A percentile compares a stretch with the other conserved stretches of the same genome.
Evolutionary conservation across 2,888 invertebrate species (phyloP).

Genomic region (Agrotis exclamationis): DNA sequence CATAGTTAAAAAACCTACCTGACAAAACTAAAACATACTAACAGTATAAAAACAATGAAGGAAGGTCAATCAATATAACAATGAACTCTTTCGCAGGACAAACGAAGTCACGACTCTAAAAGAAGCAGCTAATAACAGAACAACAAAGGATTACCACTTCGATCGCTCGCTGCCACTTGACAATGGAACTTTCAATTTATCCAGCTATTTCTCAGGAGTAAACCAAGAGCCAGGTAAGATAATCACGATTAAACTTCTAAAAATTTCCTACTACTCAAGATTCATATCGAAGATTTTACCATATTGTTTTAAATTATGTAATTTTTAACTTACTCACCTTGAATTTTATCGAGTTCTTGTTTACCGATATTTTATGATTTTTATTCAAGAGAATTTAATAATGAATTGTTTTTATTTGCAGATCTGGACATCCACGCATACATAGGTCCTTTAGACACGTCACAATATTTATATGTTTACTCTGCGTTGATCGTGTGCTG

Average conservation of each 20-base stretch:
- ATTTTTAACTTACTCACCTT: not conserved
- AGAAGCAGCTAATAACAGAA: conserved; percentile 82
- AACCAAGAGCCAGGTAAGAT: conserved; percentile 77
- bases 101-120: conserved; percentile 87
- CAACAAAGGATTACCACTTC: conserved; percentile 75
- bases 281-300: not conserved
- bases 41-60: not conserved
- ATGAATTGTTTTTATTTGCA: conserved; percentile 54
- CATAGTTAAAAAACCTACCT: too few species aligned
- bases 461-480: conserved; percentile 87
- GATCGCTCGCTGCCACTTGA: conserved; percentile 72
- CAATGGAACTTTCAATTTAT: conserved; percentile 80
- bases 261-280: not conserved
- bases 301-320: not conserved
- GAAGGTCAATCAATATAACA: conserved; percentile 2
- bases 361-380: too few species aligned
- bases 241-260: not conserved
- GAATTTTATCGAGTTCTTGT: not conserved
- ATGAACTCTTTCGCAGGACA: conserved; percentile 75
- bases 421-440: conserved; percentile 84
- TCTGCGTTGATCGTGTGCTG: conserved; percentile 85
- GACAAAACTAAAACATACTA: not conserved
- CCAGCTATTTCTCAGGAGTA: conserved; percentile 83
- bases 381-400: not conserved
- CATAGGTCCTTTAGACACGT: conserved; percentile 86